A percentile compares a stretch with the other conserved stretches of the same genome.
These are phyloP conservation scores for Drosophila paulistorum DNA, from an alignment of 1,140 invertebrate genomes.

Conservation along the genomic window DNA sequence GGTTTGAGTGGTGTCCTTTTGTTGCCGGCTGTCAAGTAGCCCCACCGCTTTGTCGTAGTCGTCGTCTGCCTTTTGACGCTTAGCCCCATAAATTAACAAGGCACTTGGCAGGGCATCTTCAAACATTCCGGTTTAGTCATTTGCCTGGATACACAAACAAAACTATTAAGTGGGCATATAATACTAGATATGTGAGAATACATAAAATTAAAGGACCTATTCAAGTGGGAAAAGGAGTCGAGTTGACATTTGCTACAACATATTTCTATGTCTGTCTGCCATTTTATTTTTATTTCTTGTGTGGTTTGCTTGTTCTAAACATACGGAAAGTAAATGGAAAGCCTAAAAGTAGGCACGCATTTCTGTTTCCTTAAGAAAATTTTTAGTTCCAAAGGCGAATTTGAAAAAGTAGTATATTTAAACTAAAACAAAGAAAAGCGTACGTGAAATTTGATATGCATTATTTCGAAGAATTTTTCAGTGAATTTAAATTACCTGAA, in stretches of 20 bases:
- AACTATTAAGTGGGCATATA: slow-evolving; percentile 79
- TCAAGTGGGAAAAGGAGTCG: background rate
- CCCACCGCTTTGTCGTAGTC: slow-evolving; percentile 49
- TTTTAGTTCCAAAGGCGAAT: too few species aligned
- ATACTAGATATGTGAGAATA: slow-evolving; percentile 52
- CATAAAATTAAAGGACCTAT: slow-evolving; percentile 49
- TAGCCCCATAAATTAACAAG: slow-evolving; percentile 67
- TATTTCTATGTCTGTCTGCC: background rate
- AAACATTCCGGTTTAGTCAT: slow-evolving; percentile 76
- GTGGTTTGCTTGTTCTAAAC: background rate
- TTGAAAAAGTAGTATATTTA: too few species aligned
- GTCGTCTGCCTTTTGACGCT: slow-evolving; percentile 73
- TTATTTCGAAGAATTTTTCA: too few species aligned
- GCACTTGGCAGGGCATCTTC: slow-evolving; percentile 71
- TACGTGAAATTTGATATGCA: too few species aligned
- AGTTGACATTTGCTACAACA: background rate
- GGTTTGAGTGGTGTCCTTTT: slow-evolving; percentile 2
- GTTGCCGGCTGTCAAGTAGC: slow-evolving; percentile 60
- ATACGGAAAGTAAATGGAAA: background rate
- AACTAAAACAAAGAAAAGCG: too few species aligned
- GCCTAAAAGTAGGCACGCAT: background rate
- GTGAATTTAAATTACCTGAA: background rate
- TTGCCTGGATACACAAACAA: slow-evolving; percentile 69
- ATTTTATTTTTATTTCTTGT: slow-evolving; percentile 4
- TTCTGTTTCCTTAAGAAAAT: background rate